Base-by-base conservation (phyloP, 2,888 invertebrate species). In the Brachynemurus nebulosus region DNA sequence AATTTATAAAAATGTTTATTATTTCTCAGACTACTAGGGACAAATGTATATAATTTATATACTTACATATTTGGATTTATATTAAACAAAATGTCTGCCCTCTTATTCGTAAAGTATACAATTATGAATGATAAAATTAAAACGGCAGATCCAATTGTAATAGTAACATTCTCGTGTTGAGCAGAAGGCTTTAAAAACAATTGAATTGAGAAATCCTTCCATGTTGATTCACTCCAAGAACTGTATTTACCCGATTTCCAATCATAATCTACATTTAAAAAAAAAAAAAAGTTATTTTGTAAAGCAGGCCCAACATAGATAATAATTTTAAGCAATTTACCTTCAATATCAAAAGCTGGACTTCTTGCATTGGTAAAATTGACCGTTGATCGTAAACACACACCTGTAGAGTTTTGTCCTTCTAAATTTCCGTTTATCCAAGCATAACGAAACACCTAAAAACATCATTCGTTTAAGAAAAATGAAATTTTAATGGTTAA, bases 211-310 rank as follows among this genome's bases (percentile, higher is more conserved):
- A 86, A 71, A 44, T 72, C 68, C 45, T 71, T 68, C 89, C 91
- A 92, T 34, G 84, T 76, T 0, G 89, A 89, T 69, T 91, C 91
- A 16, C 88, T 80, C 91, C 91, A 91, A 9, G 88, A 79, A 4
- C 90, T 88, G 62, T 80, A 92, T 53, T 70, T 52, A 11, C 80
- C 80, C 0, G 86, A 85, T 16, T 70, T 66, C 75, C 83, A 78
- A 57, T 86, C 74, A 58, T 88, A 88, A 56, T 73, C 85, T 86
- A 52, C 18, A 60, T 61, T 27, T 17, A 30, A 44, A 34, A n/a
- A n/a, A n/a, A n/a, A n/a, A n/a, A n/a, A n/a, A n/a, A n/a, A n/a
- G n/a, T n/a, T n/a, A n/a, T n/a, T n/a, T n/a, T n/a, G n/a, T n/a
- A n/a, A n/a, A n/a, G n/a, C n/a, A n/a, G n/a, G n/a, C n/a, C n/a